Percentiles rank a stretch among this genome's conserved stretches.
Conservation (phyloP, 2,888 invertebrate genomes). For the Scelioninae gen. 2 region DNA sequence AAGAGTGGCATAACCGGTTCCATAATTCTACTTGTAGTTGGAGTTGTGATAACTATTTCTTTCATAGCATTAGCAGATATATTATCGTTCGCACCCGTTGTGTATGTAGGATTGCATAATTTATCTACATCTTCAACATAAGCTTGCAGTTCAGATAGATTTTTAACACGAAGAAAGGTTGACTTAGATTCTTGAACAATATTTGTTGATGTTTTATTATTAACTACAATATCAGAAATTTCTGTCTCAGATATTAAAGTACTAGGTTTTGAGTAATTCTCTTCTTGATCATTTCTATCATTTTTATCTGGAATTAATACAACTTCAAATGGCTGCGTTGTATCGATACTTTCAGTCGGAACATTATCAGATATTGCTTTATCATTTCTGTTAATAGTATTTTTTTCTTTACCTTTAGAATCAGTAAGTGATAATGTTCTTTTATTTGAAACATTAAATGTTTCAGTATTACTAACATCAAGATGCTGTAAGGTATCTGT, state of each 20-base stretch:
- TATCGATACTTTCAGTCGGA: neutral
- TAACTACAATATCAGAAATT: neutral
- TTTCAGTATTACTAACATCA: neutral
- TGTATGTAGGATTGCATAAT: conserved; percentile 25
- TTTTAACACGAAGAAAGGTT: conserved; percentile 38
- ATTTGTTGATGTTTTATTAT: neutral
- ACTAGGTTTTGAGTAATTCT: neutral
- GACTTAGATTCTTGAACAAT: neutral
- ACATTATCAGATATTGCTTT: neutral
- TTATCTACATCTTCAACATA: conserved; percentile 33
- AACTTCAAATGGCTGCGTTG: conserved; percentile 15
- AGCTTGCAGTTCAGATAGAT: conserved; percentile 47
- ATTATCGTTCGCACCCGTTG: neutral
- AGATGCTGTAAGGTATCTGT: neutral
- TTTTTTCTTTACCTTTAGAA: neutral
- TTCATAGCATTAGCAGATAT: neutral
- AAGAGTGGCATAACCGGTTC: too few species aligned
- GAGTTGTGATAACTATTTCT: neutral
- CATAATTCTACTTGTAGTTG: neutral
- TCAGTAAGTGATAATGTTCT: neutral
- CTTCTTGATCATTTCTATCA: neutral
- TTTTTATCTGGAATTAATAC: conserved; percentile 19
- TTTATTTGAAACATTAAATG: neutral
- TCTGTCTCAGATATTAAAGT: neutral
- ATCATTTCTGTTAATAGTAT: neutral